phyloP scores from a whole-genome alignment of 2,113 vertebrate genomes.

The Pteruthius melanotis region DNA sequence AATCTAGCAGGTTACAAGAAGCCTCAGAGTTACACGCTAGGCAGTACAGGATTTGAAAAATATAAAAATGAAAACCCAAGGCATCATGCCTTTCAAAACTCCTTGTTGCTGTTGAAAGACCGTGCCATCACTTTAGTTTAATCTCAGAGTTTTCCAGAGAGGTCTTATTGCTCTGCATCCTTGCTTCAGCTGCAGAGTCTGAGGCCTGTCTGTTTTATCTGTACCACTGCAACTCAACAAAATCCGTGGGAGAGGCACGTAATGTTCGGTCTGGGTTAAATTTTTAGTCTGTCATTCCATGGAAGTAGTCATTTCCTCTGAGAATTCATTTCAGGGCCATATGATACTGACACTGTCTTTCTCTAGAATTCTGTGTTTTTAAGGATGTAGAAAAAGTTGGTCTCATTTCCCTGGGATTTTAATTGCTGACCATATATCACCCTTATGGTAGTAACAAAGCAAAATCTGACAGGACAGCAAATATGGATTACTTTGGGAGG shows the following conservation, averaged over 20 bases:
- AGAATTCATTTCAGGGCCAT: background rate
- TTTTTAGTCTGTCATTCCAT: background rate
- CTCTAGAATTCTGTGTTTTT: background rate
- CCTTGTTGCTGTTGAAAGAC: background rate
- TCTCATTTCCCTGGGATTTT: background rate
- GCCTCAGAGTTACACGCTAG: too few relatives aligned
- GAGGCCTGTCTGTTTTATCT: background rate
- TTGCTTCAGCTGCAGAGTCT: background rate
- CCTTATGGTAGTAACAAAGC: background rate
- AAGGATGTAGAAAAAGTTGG: background rate
- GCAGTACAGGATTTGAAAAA: too few relatives aligned
- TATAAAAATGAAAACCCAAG: too few relatives aligned
- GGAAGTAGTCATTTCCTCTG: background rate
- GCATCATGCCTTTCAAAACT: background rate
- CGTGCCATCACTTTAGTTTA: background rate
- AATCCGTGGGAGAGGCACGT: background rate
- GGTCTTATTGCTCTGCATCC: background rate
- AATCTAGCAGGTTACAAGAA: too few relatives aligned
- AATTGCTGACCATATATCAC: background rate
- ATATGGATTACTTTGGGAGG: background rate
- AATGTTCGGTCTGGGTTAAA: background rate
- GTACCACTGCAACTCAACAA: background rate
- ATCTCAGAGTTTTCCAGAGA: background rate
- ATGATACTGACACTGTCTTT: background rate
- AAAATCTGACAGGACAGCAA: background rate